phyloP scores from a whole-genome alignment of 2,113 vertebrate genomes.

The Chloropsis hardwickii region DNA sequence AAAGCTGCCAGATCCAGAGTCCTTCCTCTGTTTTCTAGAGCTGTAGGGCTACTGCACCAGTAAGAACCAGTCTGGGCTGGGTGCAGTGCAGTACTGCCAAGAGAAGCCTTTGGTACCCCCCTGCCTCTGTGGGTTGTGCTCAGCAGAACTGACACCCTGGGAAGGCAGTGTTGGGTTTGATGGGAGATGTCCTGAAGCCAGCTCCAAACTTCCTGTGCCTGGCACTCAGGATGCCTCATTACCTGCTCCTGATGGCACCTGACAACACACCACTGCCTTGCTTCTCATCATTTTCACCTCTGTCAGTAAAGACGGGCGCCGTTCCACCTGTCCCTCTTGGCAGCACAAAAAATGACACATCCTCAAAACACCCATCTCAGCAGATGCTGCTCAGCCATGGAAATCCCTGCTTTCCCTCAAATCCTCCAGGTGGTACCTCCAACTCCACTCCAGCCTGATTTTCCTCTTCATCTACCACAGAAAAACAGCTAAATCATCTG shows the following conservation, averaged over 20 bases:
- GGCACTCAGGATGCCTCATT: neutral
- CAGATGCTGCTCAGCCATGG: neutral
- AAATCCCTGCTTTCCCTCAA: neutral
- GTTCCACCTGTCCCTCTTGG: neutral
- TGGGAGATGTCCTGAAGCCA: neutral
- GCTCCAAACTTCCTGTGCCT: neutral
- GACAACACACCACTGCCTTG: rapidly evolving
- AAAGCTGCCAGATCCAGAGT: neutral
- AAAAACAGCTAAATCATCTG: neutral
- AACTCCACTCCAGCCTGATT: neutral
- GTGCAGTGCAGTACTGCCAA: neutral
- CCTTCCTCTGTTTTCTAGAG: neutral
- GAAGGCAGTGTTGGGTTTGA: neutral
- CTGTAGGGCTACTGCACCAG: neutral
- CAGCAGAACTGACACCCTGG: neutral
- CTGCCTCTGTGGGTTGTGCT: rapidly evolving
- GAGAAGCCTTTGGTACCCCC: neutral
- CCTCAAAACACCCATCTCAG: neutral
- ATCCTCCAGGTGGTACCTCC: neutral
- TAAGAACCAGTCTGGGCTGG: neutral
- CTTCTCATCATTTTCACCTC: neutral
- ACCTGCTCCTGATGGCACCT: neutral
- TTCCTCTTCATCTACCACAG: neutral
- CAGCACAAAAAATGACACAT: rapidly evolving
- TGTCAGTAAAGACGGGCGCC: rapidly evolving